A percentile compares a stretch with the other conserved stretches of the same genome.
phyloP scores from a whole-genome alignment of 2,888 invertebrate species.

The Lobophora halterata region DNA sequence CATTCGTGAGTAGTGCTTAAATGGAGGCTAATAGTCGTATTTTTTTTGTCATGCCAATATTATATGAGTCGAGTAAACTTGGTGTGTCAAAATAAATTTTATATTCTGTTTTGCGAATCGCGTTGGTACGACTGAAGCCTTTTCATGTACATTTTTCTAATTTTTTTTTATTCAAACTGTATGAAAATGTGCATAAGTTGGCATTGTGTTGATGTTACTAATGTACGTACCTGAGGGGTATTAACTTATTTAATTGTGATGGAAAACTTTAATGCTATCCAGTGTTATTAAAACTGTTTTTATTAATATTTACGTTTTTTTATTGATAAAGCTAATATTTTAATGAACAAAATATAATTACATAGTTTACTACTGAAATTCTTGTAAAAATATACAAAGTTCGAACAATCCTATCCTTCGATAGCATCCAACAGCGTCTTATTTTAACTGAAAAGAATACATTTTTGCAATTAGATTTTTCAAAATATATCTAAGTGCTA shows the following conservation, averaged over 20 bases:
- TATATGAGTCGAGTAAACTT: too few species aligned
- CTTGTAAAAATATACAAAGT: slow-evolving; percentile 5
- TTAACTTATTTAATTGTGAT: slow-evolving; percentile 57
- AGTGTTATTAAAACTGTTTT: slow-evolving; percentile 69
- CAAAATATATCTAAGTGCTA: not conserved
- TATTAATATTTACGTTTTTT: slow-evolving; percentile 36
- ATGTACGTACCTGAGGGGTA: slow-evolving; percentile 62
- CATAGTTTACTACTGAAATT: slow-evolving; percentile 9
- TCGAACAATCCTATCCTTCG: not conserved
- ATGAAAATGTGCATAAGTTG: slow-evolving; percentile 45
- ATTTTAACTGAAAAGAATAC: slow-evolving; percentile 4
- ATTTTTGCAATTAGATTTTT: too few species aligned
- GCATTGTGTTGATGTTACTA: slow-evolving; percentile 54
- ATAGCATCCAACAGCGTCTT: too few species aligned
- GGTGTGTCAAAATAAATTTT: not conserved
- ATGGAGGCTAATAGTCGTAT: too few species aligned
- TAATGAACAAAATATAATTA: not conserved
- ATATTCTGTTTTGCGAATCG: not conserved
- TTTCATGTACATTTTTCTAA: slow-evolving; percentile 24
- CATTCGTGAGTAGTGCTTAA: too few species aligned
- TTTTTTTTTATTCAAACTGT: slow-evolving; percentile 21
- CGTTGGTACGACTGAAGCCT: not conserved
- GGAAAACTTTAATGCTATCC: slow-evolving; percentile 66
- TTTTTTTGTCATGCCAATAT: too few species aligned
- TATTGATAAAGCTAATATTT: slow-evolving; percentile 8